Evolutionary conservation across 2,888 invertebrate genomes (phyloP).

Genomic region (Dendrolimus houi): DNA sequence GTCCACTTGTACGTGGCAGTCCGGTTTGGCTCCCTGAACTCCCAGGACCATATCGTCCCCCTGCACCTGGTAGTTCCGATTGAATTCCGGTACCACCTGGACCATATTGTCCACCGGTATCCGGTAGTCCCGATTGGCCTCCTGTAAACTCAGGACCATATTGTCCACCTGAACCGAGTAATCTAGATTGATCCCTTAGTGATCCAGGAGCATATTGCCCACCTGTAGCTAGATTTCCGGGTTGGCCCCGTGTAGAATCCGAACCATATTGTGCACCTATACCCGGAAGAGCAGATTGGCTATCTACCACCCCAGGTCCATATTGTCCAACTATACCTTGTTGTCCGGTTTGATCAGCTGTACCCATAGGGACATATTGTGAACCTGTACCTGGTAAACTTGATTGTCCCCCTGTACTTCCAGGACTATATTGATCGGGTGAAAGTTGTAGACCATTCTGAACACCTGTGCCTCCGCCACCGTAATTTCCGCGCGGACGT

Average conservation of each 20-base stretch:
- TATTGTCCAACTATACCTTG: constrained; percentile 6
- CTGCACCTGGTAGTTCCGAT: constrained; percentile 7
- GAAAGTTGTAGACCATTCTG: background rate
- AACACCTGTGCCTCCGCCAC: constrained; percentile 1
- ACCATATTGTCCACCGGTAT: constrained; percentile 4
- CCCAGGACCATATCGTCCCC: constrained; percentile 9
- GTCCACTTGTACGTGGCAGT: constrained; percentile 4
- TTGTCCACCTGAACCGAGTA: constrained; percentile 6
- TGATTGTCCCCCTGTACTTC: background rate
- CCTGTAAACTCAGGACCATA: constrained; percentile 1
- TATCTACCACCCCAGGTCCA: background rate
- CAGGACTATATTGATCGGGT: background rate
- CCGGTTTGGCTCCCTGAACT: background rate
- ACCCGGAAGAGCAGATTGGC: background rate
- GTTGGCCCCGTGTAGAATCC: constrained; percentile 1
- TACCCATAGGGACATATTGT: constrained; percentile 5
- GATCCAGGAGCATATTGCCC: constrained; percentile 3
- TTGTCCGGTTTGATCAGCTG: background rate
- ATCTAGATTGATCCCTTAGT: constrained; percentile 1
- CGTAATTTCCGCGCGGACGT: constrained; percentile 7
- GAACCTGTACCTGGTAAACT: constrained; percentile 4
- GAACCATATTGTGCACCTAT: constrained; percentile 7
- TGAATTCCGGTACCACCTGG: constrained; percentile 7
- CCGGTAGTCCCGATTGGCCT: constrained; percentile 9
- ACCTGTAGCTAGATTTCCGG: background rate